Conservation (phyloP, 2,888 invertebrate species). For the Chalcosyrphus nemorum region DNA sequence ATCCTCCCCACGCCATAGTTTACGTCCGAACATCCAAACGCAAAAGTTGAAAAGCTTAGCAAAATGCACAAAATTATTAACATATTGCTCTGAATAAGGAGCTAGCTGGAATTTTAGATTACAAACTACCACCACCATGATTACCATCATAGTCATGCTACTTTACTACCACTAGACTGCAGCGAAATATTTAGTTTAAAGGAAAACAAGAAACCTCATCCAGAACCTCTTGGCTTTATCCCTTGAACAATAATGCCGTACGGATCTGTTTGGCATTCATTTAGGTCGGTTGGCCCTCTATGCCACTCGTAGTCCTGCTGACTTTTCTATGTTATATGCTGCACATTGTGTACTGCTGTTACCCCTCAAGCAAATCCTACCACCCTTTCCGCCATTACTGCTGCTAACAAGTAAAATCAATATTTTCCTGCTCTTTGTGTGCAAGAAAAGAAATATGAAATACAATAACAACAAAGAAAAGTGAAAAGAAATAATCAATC, state of each 20-base stretch:
- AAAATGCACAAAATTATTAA: constrained; percentile 37
- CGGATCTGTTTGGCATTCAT: constrained; percentile 1
- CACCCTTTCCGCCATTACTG: not conserved
- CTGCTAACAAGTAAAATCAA: constrained; percentile 48
- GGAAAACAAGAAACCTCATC: not conserved
- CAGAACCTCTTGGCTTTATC: not conserved
- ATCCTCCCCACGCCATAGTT: not conserved
- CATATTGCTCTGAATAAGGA: constrained; percentile 29
- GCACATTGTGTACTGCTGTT: constrained; percentile 27
- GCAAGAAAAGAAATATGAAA: constrained; percentile 27
- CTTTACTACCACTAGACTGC: not conserved
- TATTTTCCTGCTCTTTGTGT: constrained; percentile 42
- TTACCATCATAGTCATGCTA: not conserved
- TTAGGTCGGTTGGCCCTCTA: constrained; percentile 2
- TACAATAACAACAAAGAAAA: constrained; percentile 30
- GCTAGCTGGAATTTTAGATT: constrained; percentile 11
- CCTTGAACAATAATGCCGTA: constrained; percentile 17
- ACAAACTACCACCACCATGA: constrained; percentile 2
- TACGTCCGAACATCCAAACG: not conserved
- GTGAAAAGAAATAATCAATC: constrained; percentile 48
- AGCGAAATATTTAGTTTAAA: not conserved
- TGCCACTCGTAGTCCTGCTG: constrained; percentile 34
- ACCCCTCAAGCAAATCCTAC: constrained; percentile 12
- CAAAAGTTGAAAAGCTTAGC: not conserved
- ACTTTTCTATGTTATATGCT: constrained; percentile 1